Base-by-base conservation (phyloP, 2,888 invertebrate species). In the Gasteruption jaculator region DNA sequence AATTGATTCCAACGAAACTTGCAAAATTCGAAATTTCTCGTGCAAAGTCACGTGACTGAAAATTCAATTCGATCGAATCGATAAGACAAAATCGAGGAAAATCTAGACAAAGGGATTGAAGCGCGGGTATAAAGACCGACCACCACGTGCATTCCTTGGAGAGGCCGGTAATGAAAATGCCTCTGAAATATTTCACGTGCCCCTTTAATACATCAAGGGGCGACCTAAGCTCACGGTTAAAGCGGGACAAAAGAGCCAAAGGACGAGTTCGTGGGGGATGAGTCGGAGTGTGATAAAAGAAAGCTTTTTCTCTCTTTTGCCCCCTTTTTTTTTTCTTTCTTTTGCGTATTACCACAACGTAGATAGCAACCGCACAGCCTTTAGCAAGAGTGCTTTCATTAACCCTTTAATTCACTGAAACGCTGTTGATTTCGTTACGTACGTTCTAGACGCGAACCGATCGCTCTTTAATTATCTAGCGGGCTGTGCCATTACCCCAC, bases 161-260 rank as follows among this genome's bases (percentile, higher is more conserved):
- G 43, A 43, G 41, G 21, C 41, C 32, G 45, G 26, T 47, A 52
- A 52, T 49, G 46, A 49, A 52, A 51, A 52, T 52, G 44, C 46
- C 40, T 47, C 22, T 22, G 33, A 38, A 46, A 52, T 52, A 52
- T 45, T 49, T 52, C 38, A 39, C 30, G 43, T 40, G 42, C 22
- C 36, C 41, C 45, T 45, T 50, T 48, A 48, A 44, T 48, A 43
- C 36, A 48, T 40, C 40, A 46, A 46, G 45, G 34, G 31, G 25
- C 18, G 32, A 35, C 19, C 25, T 14, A 31, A 35, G 35, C 25
- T 14, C 22, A 8, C 24, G 25, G 35, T 6, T 6, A 12, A 5
- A 30, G 30, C 22, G 34, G 16, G 27, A 44, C 25, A 31, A 24
- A 19, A 12, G 29, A 29, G 14, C n/a, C n/a, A 32, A 14, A 14